Evolutionary conservation across 35 echinoderm and acorn worm genomes (phyloP).

Genomic region (Anneissia japonica): DNA sequence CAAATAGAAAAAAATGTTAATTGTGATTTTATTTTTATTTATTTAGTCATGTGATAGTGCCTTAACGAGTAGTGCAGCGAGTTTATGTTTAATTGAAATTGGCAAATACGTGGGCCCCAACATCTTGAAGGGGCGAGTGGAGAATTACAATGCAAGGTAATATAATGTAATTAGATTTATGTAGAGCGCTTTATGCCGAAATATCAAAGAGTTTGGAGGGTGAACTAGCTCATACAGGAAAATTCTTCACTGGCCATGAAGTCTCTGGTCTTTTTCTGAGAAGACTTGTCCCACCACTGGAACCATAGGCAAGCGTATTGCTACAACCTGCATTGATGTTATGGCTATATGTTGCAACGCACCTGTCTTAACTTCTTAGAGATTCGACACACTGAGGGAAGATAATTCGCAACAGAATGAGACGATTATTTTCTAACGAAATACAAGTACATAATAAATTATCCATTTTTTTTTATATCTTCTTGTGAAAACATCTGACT

Average conservation of each 20-base stretch:
- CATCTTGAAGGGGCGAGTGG: constrained; percentile 90
- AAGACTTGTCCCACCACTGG: neutral
- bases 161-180: neutral
- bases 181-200: neutral
- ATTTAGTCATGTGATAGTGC: constrained; percentile 88
- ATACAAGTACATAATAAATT: too few species aligned
- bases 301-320: neutral
- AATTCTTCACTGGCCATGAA: neutral
- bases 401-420: too few species aligned
- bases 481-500: too few species aligned
- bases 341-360: too few species aligned
- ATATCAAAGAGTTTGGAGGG: neutral
- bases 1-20: neutral
- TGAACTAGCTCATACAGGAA: neutral
- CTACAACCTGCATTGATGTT: constrained; percentile 3
- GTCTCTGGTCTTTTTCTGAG: neutral
- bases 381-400: too few species aligned
- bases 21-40: neutral
- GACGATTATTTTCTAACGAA: too few species aligned
- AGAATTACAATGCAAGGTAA: constrained; percentile 84
- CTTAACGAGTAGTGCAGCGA: constrained; percentile 73
- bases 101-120: constrained; percentile 85
- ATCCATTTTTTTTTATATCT: too few species aligned
- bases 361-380: too few species aligned
- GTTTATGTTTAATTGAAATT: constrained; percentile 58